Evolutionary conservation across 2,888 invertebrate species (phyloP), one percentile per base, ranked within the genome.

Genomic region (Drosophila rellima): DNA sequence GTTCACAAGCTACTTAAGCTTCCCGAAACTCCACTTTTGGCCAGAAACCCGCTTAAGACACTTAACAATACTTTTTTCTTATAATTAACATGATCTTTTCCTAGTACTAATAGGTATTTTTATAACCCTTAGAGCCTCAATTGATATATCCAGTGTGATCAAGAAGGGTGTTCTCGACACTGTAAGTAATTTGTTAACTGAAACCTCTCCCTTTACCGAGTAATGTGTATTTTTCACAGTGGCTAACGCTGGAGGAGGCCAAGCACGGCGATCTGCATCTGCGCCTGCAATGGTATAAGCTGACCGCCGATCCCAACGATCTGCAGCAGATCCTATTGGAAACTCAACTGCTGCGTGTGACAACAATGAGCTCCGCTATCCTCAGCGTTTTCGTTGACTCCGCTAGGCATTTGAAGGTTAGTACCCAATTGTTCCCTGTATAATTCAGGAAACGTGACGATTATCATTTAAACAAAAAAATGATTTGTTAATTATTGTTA

Each of bases 221-320:
- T 39, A 18, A 37, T 15, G 0, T 7, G 1, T 1, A 7, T 1
- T 8, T n/a, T 54, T 4, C 7, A 39, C 92, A 98, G 98, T 99
- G 99, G 98, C 94, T 98, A 78, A 97, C 97, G 0, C 94, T 99
- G 80, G 98, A 99, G 92, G 96, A 98, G 92, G 98, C 98, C 8
- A 98, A 98, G 92, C 97, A 98, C 90, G 99, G 99, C 6, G 96
- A 98, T 93, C 94, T 99, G 0, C 98, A 98, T 90, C 93, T 99
- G 56, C 95, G 97, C 54, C 94, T 98, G 55, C 95, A 96, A 6
- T 99, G 99, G 99, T 95, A 98, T 80, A 95, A 95, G 60, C 94
- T 99, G 59, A 95, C 96, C 54, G 93, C 95, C 35, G 94, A 96
- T 88, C 93, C 95, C 13, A 92, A 93, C 33, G 96, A 97, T 92